Conservation (phyloP, 1,140 invertebrate species). For the Diplogasteroides magnus region DNA sequence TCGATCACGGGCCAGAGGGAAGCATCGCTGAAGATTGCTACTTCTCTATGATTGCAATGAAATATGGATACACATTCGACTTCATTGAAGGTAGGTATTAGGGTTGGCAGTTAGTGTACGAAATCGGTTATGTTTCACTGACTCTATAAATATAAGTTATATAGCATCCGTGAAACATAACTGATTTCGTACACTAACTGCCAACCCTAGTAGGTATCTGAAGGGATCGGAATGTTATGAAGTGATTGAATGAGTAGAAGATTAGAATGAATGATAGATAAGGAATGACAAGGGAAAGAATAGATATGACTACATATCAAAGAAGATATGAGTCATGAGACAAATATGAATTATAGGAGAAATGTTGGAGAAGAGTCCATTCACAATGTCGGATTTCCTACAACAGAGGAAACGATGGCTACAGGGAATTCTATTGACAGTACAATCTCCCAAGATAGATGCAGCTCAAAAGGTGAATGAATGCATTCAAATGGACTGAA, state of each 20-base stretch:
- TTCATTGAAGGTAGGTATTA: conserved; percentile 80
- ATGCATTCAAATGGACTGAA: conserved; percentile 66
- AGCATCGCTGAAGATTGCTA: conserved; percentile 95
- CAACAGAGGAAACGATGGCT: conserved; percentile 92
- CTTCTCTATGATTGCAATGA: conserved; percentile 81
- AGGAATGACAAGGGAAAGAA: neutral
- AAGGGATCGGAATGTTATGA: no score
- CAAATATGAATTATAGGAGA: conserved; percentile 59
- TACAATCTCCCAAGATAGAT: conserved; percentile 62
- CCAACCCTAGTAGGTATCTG: no score
- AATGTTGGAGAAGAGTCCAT: conserved; percentile 97
- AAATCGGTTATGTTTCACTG: no score
- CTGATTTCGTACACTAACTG: no score
- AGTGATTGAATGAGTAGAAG: neutral
- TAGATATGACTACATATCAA: no score
- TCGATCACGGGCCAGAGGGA: conserved; percentile 88
- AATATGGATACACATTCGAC: conserved; percentile 67
- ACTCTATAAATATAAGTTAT: no score
- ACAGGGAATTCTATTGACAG: conserved; percentile 86
- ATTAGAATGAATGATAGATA: neutral
- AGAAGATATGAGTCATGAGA: neutral
- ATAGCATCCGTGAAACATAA: no score
- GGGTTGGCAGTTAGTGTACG: no score
- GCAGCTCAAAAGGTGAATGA: conserved; percentile 67
- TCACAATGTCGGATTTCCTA: conserved; percentile 85